A percentile compares a stretch with the other conserved stretches of the same genome.
Evolutionary conservation across 1,140 invertebrate genomes (phyloP).

Genomic region (Papilio dardanus): DNA sequence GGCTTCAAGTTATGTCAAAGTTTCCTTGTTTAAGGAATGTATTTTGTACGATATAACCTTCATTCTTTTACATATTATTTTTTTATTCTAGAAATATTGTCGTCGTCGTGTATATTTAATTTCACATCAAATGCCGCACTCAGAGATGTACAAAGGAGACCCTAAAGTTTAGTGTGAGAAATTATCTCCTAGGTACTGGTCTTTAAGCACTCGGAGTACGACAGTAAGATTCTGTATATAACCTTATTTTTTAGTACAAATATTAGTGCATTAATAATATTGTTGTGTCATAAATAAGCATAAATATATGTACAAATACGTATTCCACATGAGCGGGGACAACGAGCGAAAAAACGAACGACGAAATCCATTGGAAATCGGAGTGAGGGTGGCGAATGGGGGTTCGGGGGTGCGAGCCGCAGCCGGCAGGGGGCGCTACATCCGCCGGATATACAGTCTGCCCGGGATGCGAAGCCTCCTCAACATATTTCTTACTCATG

Average conservation of each 20-base stretch:
- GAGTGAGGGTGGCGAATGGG: conserved; percentile 43
- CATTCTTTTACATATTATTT: background rate
- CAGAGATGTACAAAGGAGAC: too few species aligned
- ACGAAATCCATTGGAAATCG: conserved; percentile 68
- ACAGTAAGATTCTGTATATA: too few species aligned
- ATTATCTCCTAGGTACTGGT: too few species aligned
- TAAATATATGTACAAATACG: conserved; percentile 59
- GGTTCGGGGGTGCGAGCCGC: conserved; percentile 14
- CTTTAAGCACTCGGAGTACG: too few species aligned
- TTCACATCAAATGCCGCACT: too few species aligned
- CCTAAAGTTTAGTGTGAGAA: too few species aligned
- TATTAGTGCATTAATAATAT: background rate
- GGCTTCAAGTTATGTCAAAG: conserved; percentile 43
- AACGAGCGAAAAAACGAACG: conserved; percentile 70
- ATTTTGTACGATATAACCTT: conserved; percentile 26
- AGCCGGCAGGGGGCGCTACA: conserved; percentile 31
- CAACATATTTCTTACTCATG: conserved; percentile 52
- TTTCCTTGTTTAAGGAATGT: conserved; percentile 40
- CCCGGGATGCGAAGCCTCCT: conserved; percentile 50
- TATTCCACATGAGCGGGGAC: conserved; percentile 65
- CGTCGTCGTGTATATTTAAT: too few species aligned
- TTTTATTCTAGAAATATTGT: background rate
- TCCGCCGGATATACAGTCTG: conserved; percentile 60
- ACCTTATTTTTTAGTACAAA: background rate
- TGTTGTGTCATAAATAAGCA: conserved; percentile 29